Conservation (phyloP, 2,888 invertebrate species). For the Ophion ellenae region DNA sequence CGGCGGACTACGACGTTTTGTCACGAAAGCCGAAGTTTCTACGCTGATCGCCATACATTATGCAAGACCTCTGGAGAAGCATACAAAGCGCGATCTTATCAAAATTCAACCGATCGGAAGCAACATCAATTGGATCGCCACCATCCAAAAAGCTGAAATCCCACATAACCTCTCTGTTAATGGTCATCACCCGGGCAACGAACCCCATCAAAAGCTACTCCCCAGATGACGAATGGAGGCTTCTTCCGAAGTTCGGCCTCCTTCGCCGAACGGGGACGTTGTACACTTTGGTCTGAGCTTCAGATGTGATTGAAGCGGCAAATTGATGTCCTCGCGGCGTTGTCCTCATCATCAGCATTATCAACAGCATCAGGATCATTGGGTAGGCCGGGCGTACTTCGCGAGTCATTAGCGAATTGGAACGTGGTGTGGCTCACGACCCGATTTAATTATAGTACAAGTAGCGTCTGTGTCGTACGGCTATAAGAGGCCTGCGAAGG, state of each 20-base stretch:
- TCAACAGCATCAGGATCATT: conserved; percentile 27
- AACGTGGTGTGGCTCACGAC: conserved; percentile 70
- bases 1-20: conserved; percentile 22
- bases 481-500: conserved; percentile 54
- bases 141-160: no score
- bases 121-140: neutral
- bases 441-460: conserved; percentile 70
- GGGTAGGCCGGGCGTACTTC: conserved; percentile 59
- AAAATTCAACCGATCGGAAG: neutral
- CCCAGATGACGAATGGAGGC: no score
- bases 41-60: conserved; percentile 1
- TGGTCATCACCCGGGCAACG: no score
- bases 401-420: conserved; percentile 77
- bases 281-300: neutral
- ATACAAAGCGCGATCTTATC: neutral
- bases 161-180: no score
- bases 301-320: neutral
- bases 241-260: conserved; percentile 2
- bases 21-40: conserved; percentile 28
- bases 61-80: neutral
- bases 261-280: conserved; percentile 13
- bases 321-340: conserved; percentile 26
- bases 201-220: no score
- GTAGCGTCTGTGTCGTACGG: conserved; percentile 17
- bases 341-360: conserved; percentile 16